A percentile compares a stretch with the other conserved stretches of the same genome.
Conservation (phyloP, 2,888 invertebrate species). For the Petrolisthes manimaculis region DNA sequence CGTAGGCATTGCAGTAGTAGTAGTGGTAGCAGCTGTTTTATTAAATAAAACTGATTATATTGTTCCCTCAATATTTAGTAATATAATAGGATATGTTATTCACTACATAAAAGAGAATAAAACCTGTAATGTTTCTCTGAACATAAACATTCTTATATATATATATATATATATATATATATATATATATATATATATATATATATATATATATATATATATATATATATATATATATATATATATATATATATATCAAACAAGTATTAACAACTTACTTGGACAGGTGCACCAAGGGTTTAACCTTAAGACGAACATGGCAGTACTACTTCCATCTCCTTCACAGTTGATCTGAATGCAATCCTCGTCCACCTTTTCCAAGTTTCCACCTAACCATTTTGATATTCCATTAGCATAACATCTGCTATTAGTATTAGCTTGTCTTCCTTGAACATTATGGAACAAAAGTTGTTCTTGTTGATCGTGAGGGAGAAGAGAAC, state of each 20-base stretch:
- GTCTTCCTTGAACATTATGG: not conserved
- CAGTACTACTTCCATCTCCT: not conserved
- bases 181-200: not conserved
- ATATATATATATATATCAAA: not conserved
- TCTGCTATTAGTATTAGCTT: not conserved
- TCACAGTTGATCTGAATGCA: not conserved
- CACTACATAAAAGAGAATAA: too few relatives aligned
- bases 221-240: conserved; percentile 1
- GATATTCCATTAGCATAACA: not conserved
- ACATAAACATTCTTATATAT: not conserved
- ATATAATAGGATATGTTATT: too few relatives aligned
- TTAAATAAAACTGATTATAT: not conserved
- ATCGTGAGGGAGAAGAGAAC: not conserved
- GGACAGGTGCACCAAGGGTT: too few relatives aligned
- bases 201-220: conserved; percentile 1
- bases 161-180: not conserved
- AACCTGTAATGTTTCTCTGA: too few relatives aligned
- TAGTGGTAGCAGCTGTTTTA: not conserved
- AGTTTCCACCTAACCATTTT: not conserved
- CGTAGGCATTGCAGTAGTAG: not conserved
- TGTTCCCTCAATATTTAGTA: too few relatives aligned
- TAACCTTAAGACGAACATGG: too few relatives aligned
- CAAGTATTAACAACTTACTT: too few relatives aligned
- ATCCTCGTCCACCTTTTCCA: not conserved
- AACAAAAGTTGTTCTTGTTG: not conserved